These are phyloP conservation scores for Emydura subglobosa DNA, from an alignment of 2,113 vertebrate genomes.

Conservation along the genomic window DNA sequence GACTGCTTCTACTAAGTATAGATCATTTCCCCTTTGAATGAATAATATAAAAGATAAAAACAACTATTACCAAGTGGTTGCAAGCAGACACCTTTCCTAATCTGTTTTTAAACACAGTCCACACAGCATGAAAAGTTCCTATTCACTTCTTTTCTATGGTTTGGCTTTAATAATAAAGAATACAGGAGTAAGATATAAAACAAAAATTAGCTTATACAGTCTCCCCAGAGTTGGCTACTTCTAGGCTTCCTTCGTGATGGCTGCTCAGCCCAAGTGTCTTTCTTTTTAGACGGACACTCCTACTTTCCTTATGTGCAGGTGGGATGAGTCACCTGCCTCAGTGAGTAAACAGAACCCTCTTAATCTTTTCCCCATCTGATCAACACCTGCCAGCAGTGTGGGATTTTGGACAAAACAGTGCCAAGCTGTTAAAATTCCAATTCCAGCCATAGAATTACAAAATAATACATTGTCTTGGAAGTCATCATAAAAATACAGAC, in stretches of 20 bases:
- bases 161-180: not conserved
- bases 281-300: not conserved
- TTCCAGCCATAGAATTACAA: not conserved
- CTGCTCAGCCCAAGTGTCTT: not conserved
- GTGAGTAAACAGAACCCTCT: not conserved
- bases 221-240: not conserved
- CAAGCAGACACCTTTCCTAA: not conserved
- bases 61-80: not conserved
- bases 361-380: not conserved
- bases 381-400: slow-evolving; percentile 33
- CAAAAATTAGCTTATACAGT: not conserved
- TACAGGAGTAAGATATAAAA: not conserved
- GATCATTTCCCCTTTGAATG: not conserved
- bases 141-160: not conserved
- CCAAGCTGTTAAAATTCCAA: not conserved
- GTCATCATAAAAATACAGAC: not conserved
- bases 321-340: not conserved
- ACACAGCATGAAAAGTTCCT: not conserved
- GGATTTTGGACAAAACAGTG: not conserved
- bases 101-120: not conserved
- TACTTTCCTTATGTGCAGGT: not conserved
- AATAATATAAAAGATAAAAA: not conserved
- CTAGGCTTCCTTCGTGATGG: not conserved
- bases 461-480: not conserved
- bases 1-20: not conserved